These are phyloP conservation scores for Erebia epiphron DNA, from an alignment of 2,888 invertebrate genomes.

Conservation along the genomic window DNA sequence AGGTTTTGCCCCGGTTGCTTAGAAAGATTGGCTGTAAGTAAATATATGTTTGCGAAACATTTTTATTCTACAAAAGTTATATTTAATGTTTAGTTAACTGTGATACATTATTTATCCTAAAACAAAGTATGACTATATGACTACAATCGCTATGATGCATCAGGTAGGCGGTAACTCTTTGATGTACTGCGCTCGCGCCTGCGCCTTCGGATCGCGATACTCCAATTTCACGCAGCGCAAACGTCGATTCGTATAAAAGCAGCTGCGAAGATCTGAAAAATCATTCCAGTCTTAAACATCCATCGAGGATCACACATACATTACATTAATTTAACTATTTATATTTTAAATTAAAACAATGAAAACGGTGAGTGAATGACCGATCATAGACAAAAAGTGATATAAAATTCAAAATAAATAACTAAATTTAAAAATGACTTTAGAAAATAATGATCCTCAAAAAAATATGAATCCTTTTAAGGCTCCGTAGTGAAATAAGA, in stretches of 20 bases:
- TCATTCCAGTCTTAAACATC: constrained; percentile 76
- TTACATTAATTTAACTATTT: constrained; percentile 47
- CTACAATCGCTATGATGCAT: constrained; percentile 18
- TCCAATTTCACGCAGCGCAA: constrained; percentile 74
- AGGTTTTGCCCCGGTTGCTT: no score
- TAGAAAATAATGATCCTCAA: no score
- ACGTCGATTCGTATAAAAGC: constrained; percentile 71
- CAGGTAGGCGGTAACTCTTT: constrained; percentile 41
- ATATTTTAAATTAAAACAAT: constrained; percentile 56
- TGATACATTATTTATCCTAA: no score
- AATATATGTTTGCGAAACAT: not conserved
- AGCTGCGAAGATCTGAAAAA: constrained; percentile 71
- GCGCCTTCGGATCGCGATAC: constrained; percentile 54
- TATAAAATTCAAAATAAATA: not conserved
- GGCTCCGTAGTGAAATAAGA: no score
- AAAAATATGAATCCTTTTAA: no score
- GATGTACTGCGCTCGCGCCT: constrained; percentile 46
- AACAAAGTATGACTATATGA: constrained; percentile 12
- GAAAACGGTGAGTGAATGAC: constrained; percentile 75
- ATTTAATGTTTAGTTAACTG: no score
- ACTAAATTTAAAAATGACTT: not conserved
- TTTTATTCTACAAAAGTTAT: no score
- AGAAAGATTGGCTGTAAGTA: not conserved
- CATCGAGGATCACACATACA: constrained; percentile 56
- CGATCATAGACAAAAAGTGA: constrained; percentile 18